Conservation (phyloP, 2,113 vertebrate genomes). For the Glaucidium brasilianum region DNA sequence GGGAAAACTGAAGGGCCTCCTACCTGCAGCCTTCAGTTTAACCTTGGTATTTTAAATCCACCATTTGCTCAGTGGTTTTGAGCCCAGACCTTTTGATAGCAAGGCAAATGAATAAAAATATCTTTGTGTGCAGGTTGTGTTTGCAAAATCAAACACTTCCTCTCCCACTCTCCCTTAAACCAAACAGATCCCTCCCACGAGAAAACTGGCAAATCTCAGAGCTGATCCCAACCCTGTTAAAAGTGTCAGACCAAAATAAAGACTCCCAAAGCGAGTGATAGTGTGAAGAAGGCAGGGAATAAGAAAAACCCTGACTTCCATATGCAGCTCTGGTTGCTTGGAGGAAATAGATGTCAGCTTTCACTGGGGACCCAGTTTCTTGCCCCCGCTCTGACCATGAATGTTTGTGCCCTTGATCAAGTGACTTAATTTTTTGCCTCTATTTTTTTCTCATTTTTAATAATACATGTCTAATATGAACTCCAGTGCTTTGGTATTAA, state of each 20-base stretch:
- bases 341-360: background rate
- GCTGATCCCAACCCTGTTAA: background rate
- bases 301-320: rapidly evolving
- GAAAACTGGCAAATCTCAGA: background rate
- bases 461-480: background rate
- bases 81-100: background rate
- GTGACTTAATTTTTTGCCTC: background rate
- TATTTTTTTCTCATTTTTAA: background rate
- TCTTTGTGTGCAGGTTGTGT: background rate
- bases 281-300: background rate
- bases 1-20: background rate
- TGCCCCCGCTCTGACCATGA: background rate
- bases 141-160: slow-evolving; percentile 24
- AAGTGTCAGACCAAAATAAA: slow-evolving; percentile 35
- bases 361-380: background rate
- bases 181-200: slow-evolving; percentile 16
- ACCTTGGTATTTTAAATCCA: background rate
- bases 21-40: background rate
- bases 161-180: slow-evolving; percentile 23
- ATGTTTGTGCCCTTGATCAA: background rate
- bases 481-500: background rate
- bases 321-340: background rate
- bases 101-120: slow-evolving; percentile 37
- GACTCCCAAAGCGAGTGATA: background rate
- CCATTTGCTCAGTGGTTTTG: background rate